Evolutionary conservation across 2,888 invertebrate species (phyloP).

Genomic region (Nymphalis c-album): DNA sequence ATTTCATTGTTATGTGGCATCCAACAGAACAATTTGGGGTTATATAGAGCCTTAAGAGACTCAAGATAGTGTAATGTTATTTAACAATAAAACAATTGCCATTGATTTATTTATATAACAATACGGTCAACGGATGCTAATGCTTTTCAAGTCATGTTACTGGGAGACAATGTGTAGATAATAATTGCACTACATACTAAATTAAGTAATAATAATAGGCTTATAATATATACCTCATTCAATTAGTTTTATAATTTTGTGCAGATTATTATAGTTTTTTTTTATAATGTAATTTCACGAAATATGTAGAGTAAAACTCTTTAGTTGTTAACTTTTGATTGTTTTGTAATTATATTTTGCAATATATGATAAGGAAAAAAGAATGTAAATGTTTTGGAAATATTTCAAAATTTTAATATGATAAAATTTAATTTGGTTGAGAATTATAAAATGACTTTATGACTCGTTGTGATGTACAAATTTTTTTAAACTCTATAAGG

Average conservation of each 20-base stretch:
- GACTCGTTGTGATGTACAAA: conserved; percentile 38
- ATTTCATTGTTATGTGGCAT: no score
- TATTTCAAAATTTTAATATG: conserved; percentile 1
- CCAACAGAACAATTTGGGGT: no score
- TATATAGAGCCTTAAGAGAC: no score
- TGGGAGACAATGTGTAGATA: no score
- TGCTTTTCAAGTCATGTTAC: no score
- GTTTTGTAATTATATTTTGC: conserved; percentile 8
- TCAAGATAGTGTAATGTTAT: no score
- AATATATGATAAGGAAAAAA: not conserved
- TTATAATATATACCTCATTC: conserved; percentile 8
- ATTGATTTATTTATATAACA: no score
- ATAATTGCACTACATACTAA: no score
- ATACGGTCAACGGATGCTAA: no score
- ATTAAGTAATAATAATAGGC: not conserved
- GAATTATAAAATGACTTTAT: conserved; percentile 23
- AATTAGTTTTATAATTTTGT: not conserved
- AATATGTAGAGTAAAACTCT: conserved; percentile 25
- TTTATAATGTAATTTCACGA: conserved; percentile 5
- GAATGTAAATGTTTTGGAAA: not conserved
- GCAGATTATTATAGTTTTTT: conserved; percentile 1
- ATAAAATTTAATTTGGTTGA: conserved; percentile 19
- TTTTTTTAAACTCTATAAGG: conserved; percentile 38
- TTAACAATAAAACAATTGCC: no score
- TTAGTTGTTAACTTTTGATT: conserved; percentile 14